Evolutionary conservation across 2,888 invertebrate species (phyloP), one percentile per base, ranked within the genome.

Genomic region (Athripsodes cinereus): DNA sequence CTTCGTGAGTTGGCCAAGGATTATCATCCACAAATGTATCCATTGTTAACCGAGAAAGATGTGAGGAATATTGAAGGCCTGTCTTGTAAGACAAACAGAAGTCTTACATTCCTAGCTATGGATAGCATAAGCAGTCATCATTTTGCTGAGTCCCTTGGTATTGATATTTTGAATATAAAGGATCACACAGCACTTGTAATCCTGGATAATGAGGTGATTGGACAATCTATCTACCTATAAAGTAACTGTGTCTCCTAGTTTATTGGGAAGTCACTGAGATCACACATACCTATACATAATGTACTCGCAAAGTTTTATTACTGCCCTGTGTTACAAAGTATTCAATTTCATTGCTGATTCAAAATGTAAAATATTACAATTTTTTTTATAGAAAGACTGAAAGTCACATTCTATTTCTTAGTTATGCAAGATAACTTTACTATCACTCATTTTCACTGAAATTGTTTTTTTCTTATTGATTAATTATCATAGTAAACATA

Each of bases 141-240:
- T 67, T 88, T 92, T 68, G 87, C 90, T 0, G 85, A 88, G 68
- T 81, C 82, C 21, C 79, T 92, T 3, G 91, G 90, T 1, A 79
- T 91, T 20, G 84, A 90, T 70, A 72, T 88, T 31, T 70, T 72
- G 11, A 78, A 75, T 46, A 76, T 70, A 59, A 78, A 73, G 59
- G 83, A 87, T 66, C 83, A 79, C 72, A 87, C 87, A 31, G 81
- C 82, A 22, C 83, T 83, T 48, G 80, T 89, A 55, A 86, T 91
- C 67, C 73, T 91, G 64, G 86, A 90, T 72, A 81, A 82, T 64
- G 79, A 82, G 76, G 89, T 89, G 73, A 73, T 26, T 26, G 26
- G 73, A 13, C n/a, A 46, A 11, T 46, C n/a, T 46, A 13, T 16
- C 6, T 46, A 13, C 8, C 6, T 46, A n/a, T n/a, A n/a, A n/a